Percentiles rank a stretch among this genome's conserved stretches.
Evolutionary conservation across 2,888 invertebrate genomes (phyloP).

Genomic region (Fissipunctia ypsillon): DNA sequence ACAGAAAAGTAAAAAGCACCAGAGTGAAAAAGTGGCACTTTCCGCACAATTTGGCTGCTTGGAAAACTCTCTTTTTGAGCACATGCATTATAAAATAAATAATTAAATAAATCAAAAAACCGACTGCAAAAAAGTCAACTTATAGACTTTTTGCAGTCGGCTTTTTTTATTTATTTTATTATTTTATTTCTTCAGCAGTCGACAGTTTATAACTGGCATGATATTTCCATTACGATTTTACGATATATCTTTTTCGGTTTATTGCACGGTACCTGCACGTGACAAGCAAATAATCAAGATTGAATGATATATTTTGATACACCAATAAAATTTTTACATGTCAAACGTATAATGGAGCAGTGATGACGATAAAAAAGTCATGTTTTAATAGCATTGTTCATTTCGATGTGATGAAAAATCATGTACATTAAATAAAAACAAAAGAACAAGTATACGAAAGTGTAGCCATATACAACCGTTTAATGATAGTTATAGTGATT

Average conservation of each 20-base stretch:
- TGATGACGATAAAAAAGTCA: not conserved
- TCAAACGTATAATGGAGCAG: conserved; percentile 17
- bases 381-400: conserved; percentile 9
- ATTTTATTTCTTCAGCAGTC: no score
- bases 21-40: no score
- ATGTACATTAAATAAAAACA: not conserved
- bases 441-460: not conserved
- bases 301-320: conserved; percentile 23
- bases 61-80: no score
- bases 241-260: conserved; percentile 21
- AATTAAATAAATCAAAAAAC: no score
- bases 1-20: no score
- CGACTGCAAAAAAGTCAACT: no score
- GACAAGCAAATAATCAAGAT: conserved; percentile 32
- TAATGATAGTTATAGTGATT: not conserved
- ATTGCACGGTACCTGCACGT: conserved; percentile 19
- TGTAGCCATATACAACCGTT: not conserved
- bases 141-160: no score
- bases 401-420: not conserved
- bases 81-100: no score
- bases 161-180: no score
- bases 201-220: not conserved
- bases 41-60: no score
- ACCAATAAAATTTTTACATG: conserved; percentile 34
- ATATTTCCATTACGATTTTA: conserved; percentile 36